A percentile compares a stretch with the other conserved stretches of the same genome.
Conservation (phyloP, 92 coral and sea anemone species). For the Porites evermanni region DNA sequence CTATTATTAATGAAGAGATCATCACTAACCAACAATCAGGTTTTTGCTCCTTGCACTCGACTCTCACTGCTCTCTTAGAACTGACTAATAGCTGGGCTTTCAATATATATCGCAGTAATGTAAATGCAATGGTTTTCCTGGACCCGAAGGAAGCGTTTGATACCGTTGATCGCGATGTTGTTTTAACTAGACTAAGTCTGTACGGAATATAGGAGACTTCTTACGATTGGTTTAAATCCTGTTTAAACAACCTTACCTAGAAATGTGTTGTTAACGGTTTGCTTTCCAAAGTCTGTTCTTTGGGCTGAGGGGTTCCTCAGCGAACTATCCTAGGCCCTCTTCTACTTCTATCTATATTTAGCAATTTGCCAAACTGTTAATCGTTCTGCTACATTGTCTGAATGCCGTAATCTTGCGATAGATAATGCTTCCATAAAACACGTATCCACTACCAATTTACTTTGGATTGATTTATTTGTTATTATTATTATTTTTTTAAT, state of each 20-base stretch:
- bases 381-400: slow-evolving; percentile 38
- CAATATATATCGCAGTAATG: no score
- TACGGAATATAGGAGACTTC: slow-evolving; percentile 48
- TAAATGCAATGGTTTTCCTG: no score
- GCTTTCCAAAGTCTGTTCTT: no score
- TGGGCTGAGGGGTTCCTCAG: no score
- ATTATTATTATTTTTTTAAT: no score
- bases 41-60: neutral
- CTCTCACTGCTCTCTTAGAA: slow-evolving; percentile 23
- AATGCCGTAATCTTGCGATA: slow-evolving; percentile 27
- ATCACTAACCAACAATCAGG: neutral
- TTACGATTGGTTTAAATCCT: slow-evolving; percentile 33
- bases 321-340: no score
- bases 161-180: slow-evolving; percentile 27
- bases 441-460: slow-evolving; percentile 43
- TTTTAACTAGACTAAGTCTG: slow-evolving; percentile 29
- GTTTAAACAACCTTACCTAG: slow-evolving; percentile 39
- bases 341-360: no score
- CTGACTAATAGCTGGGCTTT: neutral
- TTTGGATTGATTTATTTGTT: slow-evolving; percentile 5
- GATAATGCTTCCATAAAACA: slow-evolving; percentile 11
- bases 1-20: neutral
- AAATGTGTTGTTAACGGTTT: neutral
- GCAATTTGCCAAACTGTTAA: slow-evolving; percentile 25
- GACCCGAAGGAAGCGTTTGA: no score